Conservation (phyloP, 2,797 vertebrate species). For the Numenius phaeopus region DNA sequence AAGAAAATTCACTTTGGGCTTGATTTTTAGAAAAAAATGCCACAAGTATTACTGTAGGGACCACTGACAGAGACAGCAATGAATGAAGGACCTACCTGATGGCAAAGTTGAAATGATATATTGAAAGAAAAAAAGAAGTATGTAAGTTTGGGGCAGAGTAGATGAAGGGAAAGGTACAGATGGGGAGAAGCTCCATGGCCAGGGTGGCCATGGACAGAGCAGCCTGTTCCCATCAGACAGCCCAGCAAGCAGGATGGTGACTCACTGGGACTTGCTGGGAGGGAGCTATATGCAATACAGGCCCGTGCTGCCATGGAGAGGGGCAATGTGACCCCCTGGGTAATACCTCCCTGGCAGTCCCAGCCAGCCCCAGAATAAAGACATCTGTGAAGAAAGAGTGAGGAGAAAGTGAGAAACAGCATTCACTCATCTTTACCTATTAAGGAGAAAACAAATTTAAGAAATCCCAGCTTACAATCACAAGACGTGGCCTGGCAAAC, state of each 20-base stretch:
- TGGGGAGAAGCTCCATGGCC: not conserved
- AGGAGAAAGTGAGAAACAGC: not conserved
- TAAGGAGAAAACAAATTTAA: slow-evolving; percentile 57
- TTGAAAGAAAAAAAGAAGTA: not conserved
- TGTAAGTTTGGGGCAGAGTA: not conserved
- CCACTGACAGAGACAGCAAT: not conserved
- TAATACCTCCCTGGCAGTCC: not conserved
- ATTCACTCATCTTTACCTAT: slow-evolving; percentile 37
- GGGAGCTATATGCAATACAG: not conserved
- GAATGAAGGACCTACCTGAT: not conserved
- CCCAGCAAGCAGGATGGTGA: slow-evolving; percentile 1
- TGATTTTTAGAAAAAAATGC: slow-evolving; percentile 7
- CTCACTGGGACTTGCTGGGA: not conserved
- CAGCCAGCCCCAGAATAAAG: not conserved
- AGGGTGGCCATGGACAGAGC: not conserved
- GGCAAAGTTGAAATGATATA: not conserved
- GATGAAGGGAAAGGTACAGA: not conserved
- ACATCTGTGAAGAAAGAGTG: not conserved
- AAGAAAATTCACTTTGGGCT: slow-evolving; percentile 56
- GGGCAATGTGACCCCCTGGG: not conserved
- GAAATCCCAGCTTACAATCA: slow-evolving; percentile 37
- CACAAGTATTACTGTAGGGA: not conserved
- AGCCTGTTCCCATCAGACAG: not conserved
- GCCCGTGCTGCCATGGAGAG: not conserved
- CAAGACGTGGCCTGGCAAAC: slow-evolving; percentile 46